These are phyloP conservation scores for Agonopterix arenella DNA, from an alignment of 2,888 invertebrate genomes.

Conservation along the genomic window DNA sequence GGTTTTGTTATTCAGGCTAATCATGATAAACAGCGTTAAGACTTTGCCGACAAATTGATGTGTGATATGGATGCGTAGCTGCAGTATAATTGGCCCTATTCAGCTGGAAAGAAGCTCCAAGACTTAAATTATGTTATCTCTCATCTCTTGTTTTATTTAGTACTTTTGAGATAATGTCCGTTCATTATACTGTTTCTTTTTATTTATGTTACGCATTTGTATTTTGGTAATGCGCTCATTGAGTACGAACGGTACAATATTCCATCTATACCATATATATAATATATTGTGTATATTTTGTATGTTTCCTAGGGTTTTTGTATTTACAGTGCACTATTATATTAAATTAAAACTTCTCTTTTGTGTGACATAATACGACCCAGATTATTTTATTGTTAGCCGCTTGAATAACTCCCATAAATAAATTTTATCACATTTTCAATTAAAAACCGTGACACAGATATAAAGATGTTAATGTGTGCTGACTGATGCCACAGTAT, in stretches of 20 bases:
- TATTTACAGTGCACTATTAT: too few relatives aligned
- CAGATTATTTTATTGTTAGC: too few relatives aligned
- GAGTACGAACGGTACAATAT: neutral
- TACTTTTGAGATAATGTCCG: slow-evolving; percentile 27
- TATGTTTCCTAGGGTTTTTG: too few relatives aligned
- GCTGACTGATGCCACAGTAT: too few relatives aligned
- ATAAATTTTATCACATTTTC: too few relatives aligned
- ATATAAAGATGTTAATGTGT: too few relatives aligned
- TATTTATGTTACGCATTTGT: slow-evolving; percentile 1
- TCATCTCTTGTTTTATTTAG: slow-evolving; percentile 30
- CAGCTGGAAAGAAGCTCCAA: slow-evolving; percentile 2
- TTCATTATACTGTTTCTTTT: slow-evolving; percentile 19
- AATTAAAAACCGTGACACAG: too few relatives aligned
- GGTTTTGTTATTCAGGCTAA: slow-evolving; percentile 34
- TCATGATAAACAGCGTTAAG: slow-evolving; percentile 40
- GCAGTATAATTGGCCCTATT: slow-evolving; percentile 10
- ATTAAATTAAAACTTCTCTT: too few relatives aligned
- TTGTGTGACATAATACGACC: too few relatives aligned
- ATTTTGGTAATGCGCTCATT: neutral
- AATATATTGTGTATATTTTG: too few relatives aligned
- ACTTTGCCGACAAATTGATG: slow-evolving; percentile 46
- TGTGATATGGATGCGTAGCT: slow-evolving; percentile 16
- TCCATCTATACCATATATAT: too few relatives aligned
- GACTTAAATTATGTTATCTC: slow-evolving; percentile 23
- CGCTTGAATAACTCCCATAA: too few relatives aligned